Conservation (phyloP, 2,113 vertebrate species). For the Dromas ardeola region DNA sequence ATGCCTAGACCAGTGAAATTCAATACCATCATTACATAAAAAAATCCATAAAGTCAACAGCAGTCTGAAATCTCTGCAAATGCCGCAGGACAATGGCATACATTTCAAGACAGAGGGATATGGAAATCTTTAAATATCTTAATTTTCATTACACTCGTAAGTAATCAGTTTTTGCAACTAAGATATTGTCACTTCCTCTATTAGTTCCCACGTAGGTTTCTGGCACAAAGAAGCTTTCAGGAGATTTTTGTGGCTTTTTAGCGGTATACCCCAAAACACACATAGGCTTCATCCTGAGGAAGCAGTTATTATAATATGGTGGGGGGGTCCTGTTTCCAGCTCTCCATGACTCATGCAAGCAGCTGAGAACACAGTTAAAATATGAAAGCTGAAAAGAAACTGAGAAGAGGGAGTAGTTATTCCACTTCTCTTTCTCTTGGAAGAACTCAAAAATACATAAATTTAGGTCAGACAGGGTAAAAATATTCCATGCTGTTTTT, state of each 20-base stretch:
- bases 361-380: slow-evolving; percentile 35
- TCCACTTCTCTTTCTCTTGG: slow-evolving; percentile 32
- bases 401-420: slow-evolving; percentile 40
- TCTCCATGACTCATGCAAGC: slow-evolving; percentile 50
- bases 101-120: background rate
- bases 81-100: background rate
- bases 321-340: slow-evolving; percentile 3
- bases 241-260: slow-evolving; percentile 3
- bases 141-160: background rate
- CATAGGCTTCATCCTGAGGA: background rate
- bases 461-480: slow-evolving; percentile 48
- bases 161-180: background rate
- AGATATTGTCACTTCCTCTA: background rate
- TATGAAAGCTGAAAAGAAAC: slow-evolving; percentile 42
- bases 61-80: background rate
- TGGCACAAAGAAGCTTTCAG: background rate
- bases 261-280: background rate
- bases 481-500: slow-evolving; percentile 47
- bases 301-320: background rate
- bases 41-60: slow-evolving; percentile 4
- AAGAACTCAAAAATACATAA: slow-evolving; percentile 42
- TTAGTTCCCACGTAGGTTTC: background rate
- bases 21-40: slow-evolving; percentile 26
- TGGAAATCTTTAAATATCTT: background rate
- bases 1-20: slow-evolving; percentile 27